Conservation (phyloP, 1,140 invertebrate genomes). For the Leptoteleia sp. region DNA sequence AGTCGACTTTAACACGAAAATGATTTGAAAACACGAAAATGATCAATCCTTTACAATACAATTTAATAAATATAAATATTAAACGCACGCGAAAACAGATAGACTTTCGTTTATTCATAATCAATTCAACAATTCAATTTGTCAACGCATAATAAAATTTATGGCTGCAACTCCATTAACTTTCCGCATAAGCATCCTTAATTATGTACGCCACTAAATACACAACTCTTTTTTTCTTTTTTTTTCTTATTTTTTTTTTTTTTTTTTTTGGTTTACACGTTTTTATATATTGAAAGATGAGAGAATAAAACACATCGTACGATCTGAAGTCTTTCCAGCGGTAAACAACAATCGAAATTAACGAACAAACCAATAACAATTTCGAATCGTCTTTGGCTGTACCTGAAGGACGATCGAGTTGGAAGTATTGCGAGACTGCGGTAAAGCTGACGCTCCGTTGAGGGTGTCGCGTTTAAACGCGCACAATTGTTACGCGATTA, state of each 20-base stretch:
- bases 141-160: constrained; percentile 26
- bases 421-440: constrained; percentile 7
- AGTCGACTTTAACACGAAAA: constrained; percentile 17
- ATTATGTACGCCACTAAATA: constrained; percentile 26
- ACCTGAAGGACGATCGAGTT: constrained; percentile 1
- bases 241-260: too few relatives aligned
- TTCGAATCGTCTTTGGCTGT: constrained; percentile 22
- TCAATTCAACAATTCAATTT: constrained; percentile 21
- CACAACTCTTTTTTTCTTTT: too few relatives aligned
- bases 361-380: constrained; percentile 11
- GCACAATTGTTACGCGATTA: constrained; percentile 18
- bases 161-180: constrained; percentile 22
- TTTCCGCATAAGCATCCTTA: constrained; percentile 34
- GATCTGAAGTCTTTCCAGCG: constrained; percentile 3
- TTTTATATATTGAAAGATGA: constrained; percentile 21
- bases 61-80: constrained; percentile 15
- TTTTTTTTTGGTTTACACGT: constrained; percentile 13
- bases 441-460: too few relatives aligned
- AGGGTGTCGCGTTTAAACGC: constrained; percentile 13
- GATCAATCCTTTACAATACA: constrained; percentile 19
- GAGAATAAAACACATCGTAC: constrained; percentile 23
- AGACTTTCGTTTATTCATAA: constrained; percentile 15
- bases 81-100: constrained; percentile 13
- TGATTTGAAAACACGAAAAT: constrained; percentile 16
- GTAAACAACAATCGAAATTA: constrained; percentile 1